Conservation (phyloP, 2,113 vertebrate species). For the Strigops habroptila region DNA sequence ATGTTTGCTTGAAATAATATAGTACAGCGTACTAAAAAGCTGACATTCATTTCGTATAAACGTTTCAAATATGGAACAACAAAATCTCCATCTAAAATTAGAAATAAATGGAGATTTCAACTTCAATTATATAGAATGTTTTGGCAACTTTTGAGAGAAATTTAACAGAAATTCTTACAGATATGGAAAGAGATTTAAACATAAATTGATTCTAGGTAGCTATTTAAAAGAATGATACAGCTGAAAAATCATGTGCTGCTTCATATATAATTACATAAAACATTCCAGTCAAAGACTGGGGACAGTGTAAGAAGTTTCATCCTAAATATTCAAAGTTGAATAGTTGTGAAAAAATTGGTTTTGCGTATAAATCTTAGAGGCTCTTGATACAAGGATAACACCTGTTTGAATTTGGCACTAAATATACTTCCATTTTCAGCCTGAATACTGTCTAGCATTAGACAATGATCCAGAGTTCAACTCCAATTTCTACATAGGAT, state of each 20-base stretch:
- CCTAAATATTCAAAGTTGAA: not conserved
- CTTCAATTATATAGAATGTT: not conserved
- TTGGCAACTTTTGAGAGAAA: not conserved
- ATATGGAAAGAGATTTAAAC: not conserved
- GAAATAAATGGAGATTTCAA: not conserved
- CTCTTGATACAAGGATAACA: not conserved
- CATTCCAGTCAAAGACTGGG: not conserved
- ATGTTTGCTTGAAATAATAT: not conserved
- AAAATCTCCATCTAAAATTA: not conserved
- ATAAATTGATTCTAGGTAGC: constrained; percentile 10
- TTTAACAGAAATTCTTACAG: not conserved
- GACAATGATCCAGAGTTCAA: not conserved
- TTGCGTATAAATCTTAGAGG: not conserved
- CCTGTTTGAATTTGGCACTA: not conserved
- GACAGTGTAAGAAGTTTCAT: not conserved
- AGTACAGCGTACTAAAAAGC: not conserved
- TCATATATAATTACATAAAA: not conserved
- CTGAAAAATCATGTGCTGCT: not conserved
- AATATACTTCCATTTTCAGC: not conserved
- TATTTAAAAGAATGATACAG: not conserved
- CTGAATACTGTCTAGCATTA: not conserved
- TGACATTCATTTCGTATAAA: not conserved
- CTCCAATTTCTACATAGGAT: not conserved
- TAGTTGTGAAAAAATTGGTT: not conserved
- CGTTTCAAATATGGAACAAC: not conserved